phyloP scores from a whole-genome alignment of 2,888 invertebrate species.

The Congeria kusceri region DNA sequence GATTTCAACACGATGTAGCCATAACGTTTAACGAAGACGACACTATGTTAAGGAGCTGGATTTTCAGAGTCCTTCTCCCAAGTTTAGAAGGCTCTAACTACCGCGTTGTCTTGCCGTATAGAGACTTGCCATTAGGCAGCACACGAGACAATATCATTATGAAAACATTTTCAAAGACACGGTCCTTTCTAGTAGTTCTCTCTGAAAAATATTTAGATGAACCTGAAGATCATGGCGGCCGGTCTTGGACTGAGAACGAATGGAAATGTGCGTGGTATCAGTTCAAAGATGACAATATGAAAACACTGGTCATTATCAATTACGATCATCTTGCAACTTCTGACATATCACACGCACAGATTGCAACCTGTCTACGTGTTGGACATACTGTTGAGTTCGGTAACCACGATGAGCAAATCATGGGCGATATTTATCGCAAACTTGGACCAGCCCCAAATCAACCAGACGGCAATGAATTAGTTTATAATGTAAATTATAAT shows the following conservation, averaged over 20 bases:
- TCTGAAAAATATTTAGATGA: slow-evolving; percentile 32
- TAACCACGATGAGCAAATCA: neutral
- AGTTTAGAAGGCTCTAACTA: slow-evolving; percentile 21
- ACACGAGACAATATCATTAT: slow-evolving; percentile 29
- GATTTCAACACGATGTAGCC: slow-evolving; percentile 32
- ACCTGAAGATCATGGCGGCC: slow-evolving; percentile 3
- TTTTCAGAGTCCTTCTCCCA: slow-evolving; percentile 20
- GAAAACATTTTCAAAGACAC: slow-evolving; percentile 9
- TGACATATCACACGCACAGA: slow-evolving; percentile 23
- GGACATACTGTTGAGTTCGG: slow-evolving; percentile 9
- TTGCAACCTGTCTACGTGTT: slow-evolving; percentile 42
- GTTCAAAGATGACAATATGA: slow-evolving; percentile 13
- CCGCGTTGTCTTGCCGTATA: slow-evolving; percentile 20
- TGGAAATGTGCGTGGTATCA: slow-evolving; percentile 42
- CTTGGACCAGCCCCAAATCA: no score
- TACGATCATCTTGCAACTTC: slow-evolving; percentile 38
- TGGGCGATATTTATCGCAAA: no score
- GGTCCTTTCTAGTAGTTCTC: slow-evolving; percentile 38
- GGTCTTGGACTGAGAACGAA: slow-evolving; percentile 41
- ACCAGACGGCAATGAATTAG: no score
- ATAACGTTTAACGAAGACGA: slow-evolving; percentile 49
- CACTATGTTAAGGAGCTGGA: slow-evolving; percentile 28
- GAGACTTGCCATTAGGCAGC: slow-evolving; percentile 36
- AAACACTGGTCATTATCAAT: slow-evolving; percentile 42
- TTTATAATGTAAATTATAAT: no score